Evolutionary conservation across 2,888 invertebrate genomes (phyloP), one percentile per base, ranked within the genome.

Genomic region (Hirtodrosophila trivittata): DNA sequence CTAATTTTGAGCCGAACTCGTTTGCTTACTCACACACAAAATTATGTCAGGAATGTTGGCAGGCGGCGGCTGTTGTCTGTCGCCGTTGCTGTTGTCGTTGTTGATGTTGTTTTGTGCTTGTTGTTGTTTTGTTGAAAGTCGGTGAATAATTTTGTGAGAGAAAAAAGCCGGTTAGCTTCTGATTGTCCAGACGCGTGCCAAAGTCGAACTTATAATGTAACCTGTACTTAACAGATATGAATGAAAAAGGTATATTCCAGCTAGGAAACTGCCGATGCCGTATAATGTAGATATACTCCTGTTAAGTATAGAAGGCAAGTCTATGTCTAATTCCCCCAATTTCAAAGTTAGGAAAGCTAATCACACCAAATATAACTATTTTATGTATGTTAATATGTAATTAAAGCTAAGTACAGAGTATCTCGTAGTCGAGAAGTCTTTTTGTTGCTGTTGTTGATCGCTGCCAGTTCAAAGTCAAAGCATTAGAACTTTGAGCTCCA

Each of bases 11-110:
- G 38, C 67, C 80, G 75, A 83, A 83, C 87, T 78, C 69, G 83
- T 85, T 86, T 78, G 83, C 85, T 83, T 87, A 86, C 72, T 87
- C 87, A 86, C 77, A 77, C 65, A 67, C 70, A 49, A 70, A 87
- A 85, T 82, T 87, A 87, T 86, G 86, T 73, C 77, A 87, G 87
- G 86, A 86, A 86, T 86, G 87, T 75, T 77, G 69, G 77, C 60
- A 55, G 58, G 46, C 62, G 70, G 46, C 59, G 32, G 41, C 52
- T 57, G 41, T 52, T 56, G 66, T 60, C 49, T 68, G 69, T 45
- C 49, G 66, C 39, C 9, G 30, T 9, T 13, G 57, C 26, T 41
- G 52, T 41, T 41, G 58, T 26, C 38, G 54, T 57, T 69, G 66
- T 37, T 60, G 49, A 25, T 56, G 54, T 13, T 51, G 30, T 37